Percentiles rank a stretch among this genome's conserved stretches.
These are phyloP conservation scores for Drosophila paramelanica DNA, from an alignment of 2,888 invertebrate genomes.

Conservation along the genomic window DNA sequence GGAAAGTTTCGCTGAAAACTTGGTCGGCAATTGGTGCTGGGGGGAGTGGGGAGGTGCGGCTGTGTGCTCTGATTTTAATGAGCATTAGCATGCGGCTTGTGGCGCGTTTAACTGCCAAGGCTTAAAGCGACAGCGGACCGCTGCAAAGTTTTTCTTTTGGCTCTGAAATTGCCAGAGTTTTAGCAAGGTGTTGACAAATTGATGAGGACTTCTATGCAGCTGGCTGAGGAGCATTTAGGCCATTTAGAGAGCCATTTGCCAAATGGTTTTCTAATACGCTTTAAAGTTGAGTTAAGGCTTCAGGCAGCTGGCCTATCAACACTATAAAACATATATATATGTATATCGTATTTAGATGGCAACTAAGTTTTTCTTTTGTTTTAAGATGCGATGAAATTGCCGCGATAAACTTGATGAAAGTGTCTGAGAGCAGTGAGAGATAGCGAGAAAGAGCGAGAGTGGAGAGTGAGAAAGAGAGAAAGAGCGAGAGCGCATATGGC, in stretches of 20 bases:
- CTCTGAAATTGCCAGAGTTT: slow-evolving; percentile 1
- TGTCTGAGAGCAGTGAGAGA: slow-evolving; percentile 50
- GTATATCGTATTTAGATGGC: slow-evolving; percentile 3
- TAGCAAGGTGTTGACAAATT: slow-evolving; percentile 60
- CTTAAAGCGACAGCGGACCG: slow-evolving; percentile 10
- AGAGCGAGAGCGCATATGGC: slow-evolving; percentile 11
- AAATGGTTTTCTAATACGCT: slow-evolving; percentile 71
- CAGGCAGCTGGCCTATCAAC: no score
- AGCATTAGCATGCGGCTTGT: slow-evolving; percentile 67
- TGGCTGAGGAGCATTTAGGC: slow-evolving; percentile 50
- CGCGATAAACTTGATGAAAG: slow-evolving; percentile 76
- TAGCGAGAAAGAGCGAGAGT: slow-evolving; percentile 9
- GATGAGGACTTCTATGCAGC: slow-evolving; percentile 47
- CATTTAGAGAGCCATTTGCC: slow-evolving; percentile 61
- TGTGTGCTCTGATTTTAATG: slow-evolving; percentile 69
- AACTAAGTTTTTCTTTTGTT: slow-evolving; percentile 37
- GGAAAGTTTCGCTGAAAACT: slow-evolving; percentile 28
- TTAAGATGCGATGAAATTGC: slow-evolving; percentile 70
- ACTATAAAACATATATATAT: no score
- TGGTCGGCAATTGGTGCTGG: background rate
- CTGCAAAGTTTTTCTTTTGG: slow-evolving; percentile 14
- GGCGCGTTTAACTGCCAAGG: slow-evolving; percentile 13
- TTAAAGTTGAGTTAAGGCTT: slow-evolving; percentile 17
- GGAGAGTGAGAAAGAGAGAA: background rate
- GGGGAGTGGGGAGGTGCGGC: background rate